Evolutionary conservation across 2,113 vertebrate species (phyloP), one percentile per base, ranked within the genome.

Genomic region (Arizona elegans): DNA sequence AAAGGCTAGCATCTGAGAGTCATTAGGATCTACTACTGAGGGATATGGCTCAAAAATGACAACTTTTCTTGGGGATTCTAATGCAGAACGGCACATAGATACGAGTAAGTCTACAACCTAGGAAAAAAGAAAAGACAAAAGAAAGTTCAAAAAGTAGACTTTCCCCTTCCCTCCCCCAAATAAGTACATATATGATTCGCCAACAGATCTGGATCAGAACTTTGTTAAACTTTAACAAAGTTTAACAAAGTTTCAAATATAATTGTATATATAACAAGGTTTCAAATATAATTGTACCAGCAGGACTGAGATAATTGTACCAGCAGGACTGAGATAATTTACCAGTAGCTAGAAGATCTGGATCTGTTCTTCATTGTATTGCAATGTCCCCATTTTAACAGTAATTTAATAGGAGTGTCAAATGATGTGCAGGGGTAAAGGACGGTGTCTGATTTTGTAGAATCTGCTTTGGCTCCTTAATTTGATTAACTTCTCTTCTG

Each of bases 1-100:
- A 97, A 99, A 99, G 97, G 98, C 98, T 97, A 99, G 97, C 96
- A 98, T 97, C 97, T 99, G 98, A 96, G 98, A 96, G 95, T 99
- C 98, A 58, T 98, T 98, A 62, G 98, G 98, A 96, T 99, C 98
- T 91, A 99, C 98, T 95, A 99, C 98, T 94, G 98, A 99, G 95
- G 98, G 98, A 97, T 99, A 99, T 98, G 98, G 98, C 98, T 99
- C 98, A 96, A 99, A 99, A 97, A 99, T 99, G 89, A 99, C 98
- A 90, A 98, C 98, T 97, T 98, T 99, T 94, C 98, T 98, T 59
- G 98, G 98, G 93, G 98, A 99, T 94, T 99, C 98, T 97, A 99
- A 96, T 0, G 98, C 98, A 95, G 98, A 99, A 47, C 98, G 97
- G 96, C 98, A 99, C 98, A 99, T 99, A 88, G 98, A 99, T 62